phyloP scores from a whole-genome alignment of 1,140 invertebrate species.

The Carcinoscorpius rotundicauda region DNA sequence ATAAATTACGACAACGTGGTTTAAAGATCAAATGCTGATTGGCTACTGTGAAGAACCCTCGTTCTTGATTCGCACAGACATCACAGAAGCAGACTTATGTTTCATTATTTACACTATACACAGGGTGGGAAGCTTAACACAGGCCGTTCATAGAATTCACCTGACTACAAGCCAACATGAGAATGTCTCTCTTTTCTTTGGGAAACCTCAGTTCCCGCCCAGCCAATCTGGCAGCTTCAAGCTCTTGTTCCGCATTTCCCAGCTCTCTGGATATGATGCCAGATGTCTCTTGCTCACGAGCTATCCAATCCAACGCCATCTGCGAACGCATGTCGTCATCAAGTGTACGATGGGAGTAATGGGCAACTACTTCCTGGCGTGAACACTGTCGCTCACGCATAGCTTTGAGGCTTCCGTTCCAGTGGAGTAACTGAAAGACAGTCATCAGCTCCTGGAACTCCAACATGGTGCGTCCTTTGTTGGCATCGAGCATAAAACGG shows the following conservation, averaged over 20 bases:
- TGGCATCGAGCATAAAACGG: constrained; percentile 86
- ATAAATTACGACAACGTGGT: no score
- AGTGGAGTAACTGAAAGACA: constrained; percentile 87
- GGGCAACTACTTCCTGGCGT: constrained; percentile 86
- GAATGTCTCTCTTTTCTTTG: constrained; percentile 90
- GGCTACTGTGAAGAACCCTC: no score
- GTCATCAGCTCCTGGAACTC: constrained; percentile 96
- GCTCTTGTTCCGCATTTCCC: constrained; percentile 66
- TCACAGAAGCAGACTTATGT: no score
- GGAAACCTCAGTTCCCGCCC: constrained; percentile 83
- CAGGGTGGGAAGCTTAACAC: constrained; percentile 6
- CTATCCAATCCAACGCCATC: constrained; percentile 94
- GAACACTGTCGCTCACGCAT: constrained; percentile 86
- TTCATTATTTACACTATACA: background rate
- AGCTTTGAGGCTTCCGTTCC: constrained; percentile 82
- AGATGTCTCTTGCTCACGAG: constrained; percentile 62
- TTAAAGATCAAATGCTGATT: no score
- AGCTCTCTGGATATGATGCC: constrained; percentile 69
- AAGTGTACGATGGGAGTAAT: constrained; percentile 72
- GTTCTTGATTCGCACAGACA: no score
- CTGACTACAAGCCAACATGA: constrained; percentile 72
- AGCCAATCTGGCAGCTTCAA: constrained; percentile 75
- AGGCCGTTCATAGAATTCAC: constrained; percentile 30
- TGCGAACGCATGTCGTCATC: constrained; percentile 92
- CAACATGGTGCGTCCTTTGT: constrained; percentile 84